Conservation (phyloP, 23 tunicate species). For the Styela clava region DNA sequence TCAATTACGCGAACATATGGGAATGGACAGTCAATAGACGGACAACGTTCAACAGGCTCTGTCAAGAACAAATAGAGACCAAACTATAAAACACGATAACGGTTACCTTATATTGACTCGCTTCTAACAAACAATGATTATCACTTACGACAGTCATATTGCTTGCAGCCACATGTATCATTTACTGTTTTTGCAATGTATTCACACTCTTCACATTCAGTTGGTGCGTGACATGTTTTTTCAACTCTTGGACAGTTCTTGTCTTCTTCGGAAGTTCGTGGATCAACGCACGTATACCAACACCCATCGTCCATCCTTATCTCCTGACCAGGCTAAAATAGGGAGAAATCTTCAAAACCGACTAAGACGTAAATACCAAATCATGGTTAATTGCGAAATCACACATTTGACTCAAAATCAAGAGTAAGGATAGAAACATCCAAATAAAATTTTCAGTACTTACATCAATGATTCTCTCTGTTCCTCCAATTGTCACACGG, state of each 20-base stretch:
- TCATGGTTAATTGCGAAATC: no score
- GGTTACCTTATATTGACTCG: no score
- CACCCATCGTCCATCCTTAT: constrained; percentile 35
- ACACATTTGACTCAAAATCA: no score
- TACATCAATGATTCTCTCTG: constrained; percentile 30
- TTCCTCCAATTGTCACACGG: constrained; percentile 37
- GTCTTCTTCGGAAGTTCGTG: constrained; percentile 27
- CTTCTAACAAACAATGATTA: no score
- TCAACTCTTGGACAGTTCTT: constrained; percentile 36
- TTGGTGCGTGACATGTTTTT: constrained; percentile 44
- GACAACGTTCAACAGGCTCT: constrained; percentile 34
- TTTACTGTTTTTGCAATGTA: constrained; percentile 11
- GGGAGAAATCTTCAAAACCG: background rate
- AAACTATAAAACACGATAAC: no score
- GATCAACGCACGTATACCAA: constrained; percentile 43
- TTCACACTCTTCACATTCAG: constrained; percentile 36
- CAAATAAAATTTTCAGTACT: background rate
- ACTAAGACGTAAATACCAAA: no score
- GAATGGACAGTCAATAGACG: constrained; percentile 34
- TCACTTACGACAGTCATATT: constrained; percentile 48
- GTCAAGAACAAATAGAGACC: no score
- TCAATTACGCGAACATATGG: constrained; percentile 42
- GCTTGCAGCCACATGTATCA: constrained; percentile 37
- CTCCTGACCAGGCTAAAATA: constrained; percentile 25
- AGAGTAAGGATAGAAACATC: no score